Percentiles rank a stretch among this genome's conserved stretches.
phyloP scores from a whole-genome alignment of 2,797 vertebrate genomes.

The Cygnus olor region DNA sequence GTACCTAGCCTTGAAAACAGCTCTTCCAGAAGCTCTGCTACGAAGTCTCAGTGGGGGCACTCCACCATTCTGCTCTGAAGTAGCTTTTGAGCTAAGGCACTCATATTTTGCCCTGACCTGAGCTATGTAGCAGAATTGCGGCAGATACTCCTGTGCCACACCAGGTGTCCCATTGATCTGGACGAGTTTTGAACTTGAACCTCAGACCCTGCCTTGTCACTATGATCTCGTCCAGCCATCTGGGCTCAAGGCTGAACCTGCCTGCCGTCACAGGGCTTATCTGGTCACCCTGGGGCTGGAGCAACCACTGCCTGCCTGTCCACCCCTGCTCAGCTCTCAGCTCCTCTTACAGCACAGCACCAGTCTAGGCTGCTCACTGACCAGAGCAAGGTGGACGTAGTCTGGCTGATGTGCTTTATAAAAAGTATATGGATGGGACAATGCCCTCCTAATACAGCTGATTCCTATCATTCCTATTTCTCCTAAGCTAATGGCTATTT shows the following conservation, averaged over 20 bases:
- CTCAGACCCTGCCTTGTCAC: not conserved
- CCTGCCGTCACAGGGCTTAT: not conserved
- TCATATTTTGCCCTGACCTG: too few species aligned
- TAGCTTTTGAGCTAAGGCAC: not conserved
- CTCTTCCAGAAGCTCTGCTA: not conserved
- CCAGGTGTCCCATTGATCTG: not conserved
- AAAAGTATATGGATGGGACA: not conserved
- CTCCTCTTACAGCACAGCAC: not conserved
- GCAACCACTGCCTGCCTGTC: not conserved
- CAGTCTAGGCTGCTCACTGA: not conserved
- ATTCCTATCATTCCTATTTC: not conserved
- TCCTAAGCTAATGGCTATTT: not conserved
- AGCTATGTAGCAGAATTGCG: not conserved
- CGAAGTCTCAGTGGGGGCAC: not conserved
- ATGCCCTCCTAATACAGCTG: too few species aligned
- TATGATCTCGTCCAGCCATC: not conserved
- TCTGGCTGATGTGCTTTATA: not conserved
- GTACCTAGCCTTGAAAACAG: not conserved
- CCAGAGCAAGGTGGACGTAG: not conserved
- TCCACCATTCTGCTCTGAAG: not conserved
- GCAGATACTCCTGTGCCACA: not conserved
- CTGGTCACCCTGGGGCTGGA: fast-evolving
- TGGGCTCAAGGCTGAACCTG: not conserved
- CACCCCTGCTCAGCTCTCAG: not conserved
- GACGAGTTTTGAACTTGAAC: not conserved